These are phyloP conservation scores for Chamaedrilus cognettii DNA, from an alignment of 2,888 invertebrate genomes.

Conservation along the genomic window DNA sequence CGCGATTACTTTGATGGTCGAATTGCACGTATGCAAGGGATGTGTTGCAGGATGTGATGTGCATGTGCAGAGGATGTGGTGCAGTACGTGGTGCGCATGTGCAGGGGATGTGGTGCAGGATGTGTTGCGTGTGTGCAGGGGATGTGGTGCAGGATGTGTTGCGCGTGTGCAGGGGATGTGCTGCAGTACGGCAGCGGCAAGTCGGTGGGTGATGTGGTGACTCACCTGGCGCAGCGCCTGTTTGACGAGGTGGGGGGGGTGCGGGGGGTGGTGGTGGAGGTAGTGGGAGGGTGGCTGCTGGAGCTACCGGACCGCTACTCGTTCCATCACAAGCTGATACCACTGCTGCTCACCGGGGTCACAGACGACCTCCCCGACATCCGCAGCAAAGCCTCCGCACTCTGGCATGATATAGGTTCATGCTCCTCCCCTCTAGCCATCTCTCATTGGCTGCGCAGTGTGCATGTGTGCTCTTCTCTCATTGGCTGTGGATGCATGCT, in stretches of 20 bases:
- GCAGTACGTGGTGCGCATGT: not conserved
- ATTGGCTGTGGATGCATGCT: too few species aligned
- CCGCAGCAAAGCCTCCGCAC: constrained; percentile 49
- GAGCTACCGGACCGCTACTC: constrained; percentile 84
- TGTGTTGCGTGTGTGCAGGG: too few species aligned
- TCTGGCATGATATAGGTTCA: constrained; percentile 59
- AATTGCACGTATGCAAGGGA: too few species aligned
- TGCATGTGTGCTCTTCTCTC: too few species aligned
- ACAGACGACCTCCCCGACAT: constrained; percentile 77
- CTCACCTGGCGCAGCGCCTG: constrained; percentile 81
- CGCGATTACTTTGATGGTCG: too few species aligned
- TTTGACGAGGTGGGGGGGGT: constrained; percentile 84
- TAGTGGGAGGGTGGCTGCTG: constrained; percentile 76
- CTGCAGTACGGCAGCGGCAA: constrained; percentile 74
- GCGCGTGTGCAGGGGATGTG: constrained; percentile 60
- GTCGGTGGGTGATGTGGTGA: constrained; percentile 72
- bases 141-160: too few species aligned
- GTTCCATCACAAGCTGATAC: constrained; percentile 82
- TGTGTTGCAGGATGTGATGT: too few species aligned
- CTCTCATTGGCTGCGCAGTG: too few species aligned
- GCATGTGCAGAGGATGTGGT: too few species aligned
- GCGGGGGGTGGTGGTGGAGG: constrained; percentile 72
- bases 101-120: too few species aligned
- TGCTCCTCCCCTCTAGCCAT: too few species aligned
- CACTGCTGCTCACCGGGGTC: constrained; percentile 79